Conservation (phyloP, 1,140 invertebrate species). For the Cotesia typhae region DNA sequence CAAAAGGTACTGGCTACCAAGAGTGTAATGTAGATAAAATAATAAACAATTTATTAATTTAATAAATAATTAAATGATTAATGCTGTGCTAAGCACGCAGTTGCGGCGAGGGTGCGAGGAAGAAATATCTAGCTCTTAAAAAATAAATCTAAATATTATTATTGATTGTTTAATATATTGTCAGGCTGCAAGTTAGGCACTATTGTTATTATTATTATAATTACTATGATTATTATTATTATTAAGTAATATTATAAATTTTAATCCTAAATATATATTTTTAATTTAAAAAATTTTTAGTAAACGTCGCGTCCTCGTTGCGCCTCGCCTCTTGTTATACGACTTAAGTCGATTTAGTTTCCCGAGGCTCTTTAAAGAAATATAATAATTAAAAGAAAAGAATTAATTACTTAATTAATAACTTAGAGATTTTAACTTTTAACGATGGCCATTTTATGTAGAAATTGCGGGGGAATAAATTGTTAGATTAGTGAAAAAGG, state of each 20-base stretch:
- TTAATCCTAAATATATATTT: too few species aligned
- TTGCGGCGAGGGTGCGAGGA: conserved; percentile 30
- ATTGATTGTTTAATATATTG: not conserved
- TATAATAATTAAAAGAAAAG: not conserved
- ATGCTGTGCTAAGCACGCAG: conserved; percentile 29
- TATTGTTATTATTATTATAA: not conserved
- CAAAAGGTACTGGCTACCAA: conserved; percentile 21
- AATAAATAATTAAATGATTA: conserved; percentile 14
- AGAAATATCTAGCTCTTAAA: conserved; percentile 8
- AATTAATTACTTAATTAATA: conserved; percentile 29
- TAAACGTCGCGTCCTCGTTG: conserved; percentile 37
- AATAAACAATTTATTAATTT: conserved; percentile 12
- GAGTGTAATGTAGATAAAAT: conserved; percentile 25
- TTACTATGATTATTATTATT: conserved; percentile 19
- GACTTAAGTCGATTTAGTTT: conserved; percentile 35
- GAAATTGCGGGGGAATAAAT: not conserved
- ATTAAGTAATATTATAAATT: not conserved
- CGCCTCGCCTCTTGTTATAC: conserved; percentile 39
- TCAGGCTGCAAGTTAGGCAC: too few species aligned
- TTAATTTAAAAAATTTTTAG: conserved; percentile 30
- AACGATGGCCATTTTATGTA: conserved; percentile 36
- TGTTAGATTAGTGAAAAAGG: conserved; percentile 14
- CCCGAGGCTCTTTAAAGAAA: conserved; percentile 32
- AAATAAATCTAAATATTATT: not conserved
- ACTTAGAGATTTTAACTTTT: conserved; percentile 38